phyloP scores from a whole-genome alignment of 2,797 vertebrate genomes.

The Enteromius treurensis region DNA sequence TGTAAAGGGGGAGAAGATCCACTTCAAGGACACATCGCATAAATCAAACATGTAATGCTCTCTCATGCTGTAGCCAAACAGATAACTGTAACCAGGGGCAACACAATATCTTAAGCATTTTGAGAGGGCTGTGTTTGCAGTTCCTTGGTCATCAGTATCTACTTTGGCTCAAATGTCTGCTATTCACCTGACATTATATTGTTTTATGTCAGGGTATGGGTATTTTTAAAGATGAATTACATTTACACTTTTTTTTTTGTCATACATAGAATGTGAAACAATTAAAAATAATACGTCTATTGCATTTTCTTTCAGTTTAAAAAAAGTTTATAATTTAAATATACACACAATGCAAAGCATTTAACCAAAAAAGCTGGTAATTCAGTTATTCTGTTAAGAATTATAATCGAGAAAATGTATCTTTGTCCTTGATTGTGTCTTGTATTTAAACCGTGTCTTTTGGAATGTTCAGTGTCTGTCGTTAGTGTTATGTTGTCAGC shows the following conservation, averaged over 20 bases:
- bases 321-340: no score
- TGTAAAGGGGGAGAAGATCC: constrained; percentile 14
- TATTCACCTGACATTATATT: not conserved
- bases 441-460: no score
- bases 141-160: not conserved
- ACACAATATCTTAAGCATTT: constrained; percentile 35
- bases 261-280: not conserved
- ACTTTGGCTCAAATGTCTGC: not conserved
- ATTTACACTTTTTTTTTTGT: not conserved
- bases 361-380: not conserved
- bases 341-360: not conserved
- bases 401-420: not conserved
- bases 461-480: no score
- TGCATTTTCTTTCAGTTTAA: not conserved
- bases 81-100: constrained; percentile 28
- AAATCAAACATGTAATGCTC: constrained; percentile 35
- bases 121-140: constrained; percentile 18
- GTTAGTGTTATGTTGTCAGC: no score
- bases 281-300: not conserved
- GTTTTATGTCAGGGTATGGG: not conserved
- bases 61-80: constrained; percentile 30
- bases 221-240: not conserved
- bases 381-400: not conserved
- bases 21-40: constrained; percentile 32
- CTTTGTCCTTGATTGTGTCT: no score